Conservation (phyloP, 2,113 vertebrate species). For the Bolborhynchus lineola region DNA sequence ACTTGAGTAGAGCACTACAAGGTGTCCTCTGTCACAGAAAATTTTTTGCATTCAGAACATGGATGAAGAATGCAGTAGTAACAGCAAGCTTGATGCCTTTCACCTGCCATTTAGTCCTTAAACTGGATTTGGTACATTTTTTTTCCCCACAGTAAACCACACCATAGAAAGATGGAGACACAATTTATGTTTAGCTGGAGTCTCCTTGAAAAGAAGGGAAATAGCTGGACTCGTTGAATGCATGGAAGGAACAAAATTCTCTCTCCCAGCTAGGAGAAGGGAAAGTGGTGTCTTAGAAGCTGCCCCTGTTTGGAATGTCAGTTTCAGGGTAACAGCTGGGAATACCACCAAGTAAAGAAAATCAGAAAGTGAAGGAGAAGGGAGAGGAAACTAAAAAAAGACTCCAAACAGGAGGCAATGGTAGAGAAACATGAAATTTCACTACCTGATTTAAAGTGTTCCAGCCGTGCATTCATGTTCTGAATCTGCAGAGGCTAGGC, state of each 20-base stretch:
- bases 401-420: background rate
- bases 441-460: background rate
- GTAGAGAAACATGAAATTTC: background rate
- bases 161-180: slow-evolving; percentile 65
- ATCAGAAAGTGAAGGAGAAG: no score
- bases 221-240: slow-evolving; percentile 66
- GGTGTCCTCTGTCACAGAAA: no score
- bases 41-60: no score
- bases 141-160: no score
- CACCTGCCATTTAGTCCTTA: no score
- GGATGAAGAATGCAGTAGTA: no score
- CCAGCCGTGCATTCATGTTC: background rate
- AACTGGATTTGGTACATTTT: no score
- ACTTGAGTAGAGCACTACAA: no score
- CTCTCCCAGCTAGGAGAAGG: slow-evolving; percentile 37
- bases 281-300: background rate
- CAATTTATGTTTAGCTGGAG: slow-evolving; percentile 72
- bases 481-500: background rate
- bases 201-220: slow-evolving; percentile 68
- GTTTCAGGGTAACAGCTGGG: background rate
- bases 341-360: background rate
- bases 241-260: slow-evolving; percentile 54
- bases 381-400: background rate
- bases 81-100: no score
- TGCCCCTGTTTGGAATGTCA: background rate